Percentiles rank a stretch among this genome's conserved stretches.
These are phyloP conservation scores for Pteruthius melanotis DNA, from an alignment of 2,113 vertebrate genomes.

Conservation along the genomic window DNA sequence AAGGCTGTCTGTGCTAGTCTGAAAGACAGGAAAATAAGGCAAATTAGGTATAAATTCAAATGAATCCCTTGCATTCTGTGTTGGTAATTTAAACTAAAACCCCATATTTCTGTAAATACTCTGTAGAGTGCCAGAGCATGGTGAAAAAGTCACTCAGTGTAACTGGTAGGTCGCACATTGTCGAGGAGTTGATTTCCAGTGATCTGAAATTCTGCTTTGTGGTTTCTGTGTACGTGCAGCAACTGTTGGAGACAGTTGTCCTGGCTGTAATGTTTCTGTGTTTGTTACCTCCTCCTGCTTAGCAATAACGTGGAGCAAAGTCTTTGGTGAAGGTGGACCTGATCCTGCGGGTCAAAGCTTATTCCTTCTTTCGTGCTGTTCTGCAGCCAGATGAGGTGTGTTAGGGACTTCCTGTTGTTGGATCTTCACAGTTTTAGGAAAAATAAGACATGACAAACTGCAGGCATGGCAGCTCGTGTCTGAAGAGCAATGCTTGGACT, in stretches of 20 bases:
- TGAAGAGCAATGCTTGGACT: not conserved
- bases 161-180: not conserved
- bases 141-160: not conserved
- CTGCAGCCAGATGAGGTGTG: not conserved
- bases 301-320: not conserved
- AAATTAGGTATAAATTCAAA: not conserved
- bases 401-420: not conserved
- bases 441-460: rapidly evolving
- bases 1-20: not conserved
- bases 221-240: not conserved
- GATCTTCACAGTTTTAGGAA: not conserved
- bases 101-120: not conserved
- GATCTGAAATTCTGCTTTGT: not conserved
- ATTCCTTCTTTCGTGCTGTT: rapidly evolving
- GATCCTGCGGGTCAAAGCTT: not conserved
- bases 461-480: rapidly evolving
- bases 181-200: not conserved
- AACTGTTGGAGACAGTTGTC: not conserved
- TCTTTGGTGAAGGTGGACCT: not conserved
- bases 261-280: rapidly evolving
- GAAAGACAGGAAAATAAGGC: not conserved
- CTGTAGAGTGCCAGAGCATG: not conserved
- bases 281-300: not conserved
- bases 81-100: not conserved
- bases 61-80: not conserved